phyloP scores from a whole-genome alignment of 2,797 vertebrate genomes.

The Coccyzus lansbergi region DNA sequence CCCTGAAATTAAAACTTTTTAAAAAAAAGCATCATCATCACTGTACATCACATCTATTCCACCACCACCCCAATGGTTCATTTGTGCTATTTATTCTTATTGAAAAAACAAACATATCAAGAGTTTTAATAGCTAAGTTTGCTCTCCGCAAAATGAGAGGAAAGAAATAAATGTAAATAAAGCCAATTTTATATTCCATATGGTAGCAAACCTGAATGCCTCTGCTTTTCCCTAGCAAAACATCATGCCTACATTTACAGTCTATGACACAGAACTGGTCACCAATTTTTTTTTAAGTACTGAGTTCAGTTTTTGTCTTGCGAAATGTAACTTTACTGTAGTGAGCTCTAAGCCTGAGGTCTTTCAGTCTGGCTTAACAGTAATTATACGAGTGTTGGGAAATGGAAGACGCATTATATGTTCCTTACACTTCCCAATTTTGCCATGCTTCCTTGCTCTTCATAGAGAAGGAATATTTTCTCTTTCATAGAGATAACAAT shows the following conservation, averaged over 20 bases:
- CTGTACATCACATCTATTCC: not conserved
- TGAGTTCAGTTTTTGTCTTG: constrained; percentile 77
- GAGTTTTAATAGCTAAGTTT: not conserved
- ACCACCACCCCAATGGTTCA: not conserved
- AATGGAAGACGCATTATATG: constrained; percentile 64
- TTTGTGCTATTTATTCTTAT: constrained; percentile 26
- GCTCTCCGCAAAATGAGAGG: not conserved
- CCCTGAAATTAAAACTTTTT: constrained; percentile 45
- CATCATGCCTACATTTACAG: constrained; percentile 64
- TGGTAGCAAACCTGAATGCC: constrained; percentile 1
- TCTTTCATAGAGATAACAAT: not conserved
- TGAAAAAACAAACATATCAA: constrained; percentile 25
- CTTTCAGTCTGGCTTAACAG: constrained; percentile 78
- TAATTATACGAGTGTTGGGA: constrained; percentile 78
- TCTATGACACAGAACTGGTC: constrained; percentile 73
- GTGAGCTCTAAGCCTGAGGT: constrained; percentile 74
- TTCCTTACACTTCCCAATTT: constrained; percentile 68
- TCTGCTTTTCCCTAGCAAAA: constrained; percentile 63
- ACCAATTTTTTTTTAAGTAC: constrained; percentile 68
- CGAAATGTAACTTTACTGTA: constrained; percentile 77
- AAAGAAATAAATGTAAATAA: constrained; percentile 40
- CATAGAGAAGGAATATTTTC: constrained; percentile 56
- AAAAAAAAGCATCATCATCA: not conserved
- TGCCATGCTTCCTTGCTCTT: constrained; percentile 68
- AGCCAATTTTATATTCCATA: constrained; percentile 23